phyloP scores from a whole-genome alignment of 2,888 invertebrate species.

The Drosophila multiciliata region DNA sequence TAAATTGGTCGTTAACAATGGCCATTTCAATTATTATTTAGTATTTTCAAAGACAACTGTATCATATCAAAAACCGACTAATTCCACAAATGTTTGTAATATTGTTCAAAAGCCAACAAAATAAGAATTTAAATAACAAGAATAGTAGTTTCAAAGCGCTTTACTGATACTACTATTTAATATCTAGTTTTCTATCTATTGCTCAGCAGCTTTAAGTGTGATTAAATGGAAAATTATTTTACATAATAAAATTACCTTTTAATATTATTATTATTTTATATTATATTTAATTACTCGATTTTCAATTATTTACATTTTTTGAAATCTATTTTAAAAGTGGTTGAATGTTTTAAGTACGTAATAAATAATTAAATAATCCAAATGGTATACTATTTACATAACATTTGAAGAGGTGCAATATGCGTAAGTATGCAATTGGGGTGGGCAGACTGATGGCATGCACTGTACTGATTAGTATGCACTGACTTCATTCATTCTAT shows the following conservation, averaged over 20 bases:
- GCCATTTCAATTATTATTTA: background rate
- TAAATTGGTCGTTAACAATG: background rate
- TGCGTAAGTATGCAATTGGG: background rate
- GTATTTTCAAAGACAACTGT: background rate
- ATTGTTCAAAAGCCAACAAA: background rate
- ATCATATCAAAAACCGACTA: background rate
- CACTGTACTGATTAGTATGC: slow-evolving; percentile 25
- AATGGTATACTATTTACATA: background rate
- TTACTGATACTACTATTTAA: background rate
- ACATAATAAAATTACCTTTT: background rate
- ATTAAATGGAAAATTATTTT: background rate
- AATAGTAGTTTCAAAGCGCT: background rate
- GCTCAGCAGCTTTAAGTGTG: background rate
- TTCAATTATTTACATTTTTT: background rate
- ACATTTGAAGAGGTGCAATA: background rate
- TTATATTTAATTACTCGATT: background rate
- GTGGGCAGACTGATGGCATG: slow-evolving; percentile 26
- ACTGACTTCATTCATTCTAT: slow-evolving; percentile 24
- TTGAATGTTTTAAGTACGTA: background rate
- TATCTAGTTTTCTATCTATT: background rate
- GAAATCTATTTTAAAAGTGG: background rate
- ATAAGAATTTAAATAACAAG: background rate
- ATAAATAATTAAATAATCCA: background rate
- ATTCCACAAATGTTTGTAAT: background rate
- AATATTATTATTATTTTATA: background rate